Evolutionary conservation across 2,888 invertebrate species (phyloP).

Genomic region (Chrysopilus asiliformis): DNA sequence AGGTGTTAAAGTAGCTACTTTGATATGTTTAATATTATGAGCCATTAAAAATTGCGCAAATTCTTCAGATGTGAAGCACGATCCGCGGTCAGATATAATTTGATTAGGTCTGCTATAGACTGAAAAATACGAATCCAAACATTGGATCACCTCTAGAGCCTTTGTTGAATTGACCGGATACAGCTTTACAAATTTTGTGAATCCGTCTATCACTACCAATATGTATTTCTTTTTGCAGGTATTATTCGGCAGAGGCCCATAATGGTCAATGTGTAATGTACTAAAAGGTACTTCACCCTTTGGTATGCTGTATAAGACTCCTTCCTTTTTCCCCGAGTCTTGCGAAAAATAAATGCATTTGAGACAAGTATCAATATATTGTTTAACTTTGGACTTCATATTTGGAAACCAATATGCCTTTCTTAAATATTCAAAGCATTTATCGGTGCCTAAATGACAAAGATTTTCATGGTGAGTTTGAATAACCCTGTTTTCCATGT

Average conservation of each 20-base stretch:
- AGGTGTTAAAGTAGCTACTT: background rate
- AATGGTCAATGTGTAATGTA: background rate
- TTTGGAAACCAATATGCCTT: background rate
- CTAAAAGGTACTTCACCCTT: too few relatives aligned
- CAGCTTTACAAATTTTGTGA: too few relatives aligned
- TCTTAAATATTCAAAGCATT: background rate
- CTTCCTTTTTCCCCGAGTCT: background rate
- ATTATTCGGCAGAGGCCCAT: background rate
- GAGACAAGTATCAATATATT: background rate
- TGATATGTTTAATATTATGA: background rate
- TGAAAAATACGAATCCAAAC: too few relatives aligned
- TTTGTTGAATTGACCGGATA: background rate
- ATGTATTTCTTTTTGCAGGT: background rate
- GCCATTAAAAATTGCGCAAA: background rate
- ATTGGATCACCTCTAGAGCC: background rate
- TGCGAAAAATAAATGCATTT: background rate
- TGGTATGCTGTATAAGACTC: background rate
- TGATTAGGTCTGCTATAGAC: too few relatives aligned
- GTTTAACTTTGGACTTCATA: background rate
- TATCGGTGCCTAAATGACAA: conserved; percentile 17
- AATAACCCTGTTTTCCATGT: conserved; percentile 17
- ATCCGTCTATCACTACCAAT: background rate
- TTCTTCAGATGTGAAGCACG: too few relatives aligned
- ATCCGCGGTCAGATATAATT: too few relatives aligned
- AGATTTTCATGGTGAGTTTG: conserved; percentile 19